Percentiles rank a stretch among this genome's conserved stretches.
phyloP scores from a whole-genome alignment of 92 coral and sea anemone species.

The Zoanthus gigantus region DNA sequence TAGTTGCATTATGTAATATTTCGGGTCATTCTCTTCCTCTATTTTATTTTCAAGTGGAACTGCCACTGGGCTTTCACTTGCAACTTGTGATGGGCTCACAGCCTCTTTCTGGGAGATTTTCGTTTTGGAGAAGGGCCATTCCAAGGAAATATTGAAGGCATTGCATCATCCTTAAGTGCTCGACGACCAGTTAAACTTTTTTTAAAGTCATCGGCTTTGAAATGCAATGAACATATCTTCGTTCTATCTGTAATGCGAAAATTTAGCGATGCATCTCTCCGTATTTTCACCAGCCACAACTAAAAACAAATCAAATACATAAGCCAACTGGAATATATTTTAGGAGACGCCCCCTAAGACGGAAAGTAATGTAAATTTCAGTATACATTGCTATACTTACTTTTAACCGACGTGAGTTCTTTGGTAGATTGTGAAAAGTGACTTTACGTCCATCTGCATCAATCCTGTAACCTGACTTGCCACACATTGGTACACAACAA shows the following conservation, averaged over 20 bases:
- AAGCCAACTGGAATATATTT: not conserved
- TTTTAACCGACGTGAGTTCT: slow-evolving; percentile 6
- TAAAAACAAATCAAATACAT: slow-evolving; percentile 5
- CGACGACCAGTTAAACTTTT: slow-evolving; percentile 51
- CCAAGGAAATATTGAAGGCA: slow-evolving; percentile 61
- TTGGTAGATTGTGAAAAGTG: not conserved
- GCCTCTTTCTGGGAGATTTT: slow-evolving; percentile 43
- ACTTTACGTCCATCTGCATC: not conserved
- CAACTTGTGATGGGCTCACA: slow-evolving; percentile 3
- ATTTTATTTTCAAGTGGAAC: not conserved
- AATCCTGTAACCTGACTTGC: not conserved
- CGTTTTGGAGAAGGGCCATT: slow-evolving; percentile 36
- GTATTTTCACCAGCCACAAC: slow-evolving; percentile 52
- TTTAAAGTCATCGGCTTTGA: slow-evolving; percentile 43
- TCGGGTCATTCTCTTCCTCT: slow-evolving; percentile 12
- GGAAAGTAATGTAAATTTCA: not conserved
- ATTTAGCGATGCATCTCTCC: slow-evolving; percentile 35
- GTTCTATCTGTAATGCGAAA: slow-evolving; percentile 49
- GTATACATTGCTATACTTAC: slow-evolving; percentile 2
- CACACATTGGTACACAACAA: not conserved
- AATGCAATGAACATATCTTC: slow-evolving; percentile 57
- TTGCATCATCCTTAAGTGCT: slow-evolving; percentile 48
- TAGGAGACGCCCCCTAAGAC: too few species aligned
- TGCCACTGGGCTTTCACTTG: slow-evolving; percentile 8
- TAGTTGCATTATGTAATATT: not conserved